Evolutionary conservation across 2,113 vertebrate genomes (phyloP), one percentile per base, ranked within the genome.

Genomic region (Scomber japonicus): DNA sequence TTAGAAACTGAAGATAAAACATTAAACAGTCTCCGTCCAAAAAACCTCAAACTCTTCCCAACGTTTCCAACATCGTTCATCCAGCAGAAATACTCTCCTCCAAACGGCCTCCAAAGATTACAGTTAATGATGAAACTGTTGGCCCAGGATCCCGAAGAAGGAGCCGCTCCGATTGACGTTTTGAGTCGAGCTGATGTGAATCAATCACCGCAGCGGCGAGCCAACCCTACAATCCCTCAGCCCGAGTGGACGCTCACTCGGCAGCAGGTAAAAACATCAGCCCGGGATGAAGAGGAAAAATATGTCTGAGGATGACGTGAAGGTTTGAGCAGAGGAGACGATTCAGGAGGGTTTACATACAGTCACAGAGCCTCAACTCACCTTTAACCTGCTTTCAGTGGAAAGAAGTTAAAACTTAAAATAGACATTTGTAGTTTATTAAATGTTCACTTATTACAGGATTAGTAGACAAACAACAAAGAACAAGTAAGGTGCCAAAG

Each of bases 121-220:
- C 75, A 75, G 80, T 68, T 55, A 53, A 55, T 83, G 64, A 78
- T 83, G 81, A 54, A 65, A 81, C 35, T 67, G 73, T 82, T 86
- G 88, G 76, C 70, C 27, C n/a, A 16, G 44, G 44, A 57, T 31
- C 13, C 17, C 27, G 11, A 10, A 35, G 35, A 50, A 13, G 1
- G 15, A 71, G 80, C 24, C 24, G 24, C 74, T 65, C 40, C 57
- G 50, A 73, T 40, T 78, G 78, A 83, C 60, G 59, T 63, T 35
- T 68, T 63, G 71, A 79, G 77, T 62, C 11, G n/a, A 48, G 50
- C 71, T 62, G 81, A 81, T 84, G 78, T 50, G 62, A 48, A 75
- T 87, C 77, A 75, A 16, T 49, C 45, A 27, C 19, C 1, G 53
- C 11, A 2, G 16, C 12, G 31, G 24, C 0, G 16, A 50, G 45